These are phyloP conservation scores for Lithophane socia DNA, from an alignment of 2,888 invertebrate genomes.

Conservation along the genomic window DNA sequence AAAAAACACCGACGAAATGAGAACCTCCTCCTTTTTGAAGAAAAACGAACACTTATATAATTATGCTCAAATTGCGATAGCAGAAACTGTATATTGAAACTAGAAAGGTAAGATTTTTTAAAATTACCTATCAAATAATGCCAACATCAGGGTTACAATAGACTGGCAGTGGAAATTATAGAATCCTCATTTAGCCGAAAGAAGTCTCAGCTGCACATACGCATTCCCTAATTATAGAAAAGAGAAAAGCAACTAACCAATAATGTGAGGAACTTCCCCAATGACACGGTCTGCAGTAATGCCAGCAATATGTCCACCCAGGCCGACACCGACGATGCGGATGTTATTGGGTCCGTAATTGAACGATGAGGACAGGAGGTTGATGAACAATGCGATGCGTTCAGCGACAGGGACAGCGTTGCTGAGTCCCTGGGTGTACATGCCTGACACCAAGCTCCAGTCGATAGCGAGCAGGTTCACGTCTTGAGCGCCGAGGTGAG, in stretches of 20 bases:
- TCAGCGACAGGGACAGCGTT: conserved; percentile 80
- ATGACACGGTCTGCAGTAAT: conserved; percentile 78
- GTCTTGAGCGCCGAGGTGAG: conserved; percentile 75
- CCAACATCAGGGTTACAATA: not conserved
- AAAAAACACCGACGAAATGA: no score
- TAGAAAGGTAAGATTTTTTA: no score
- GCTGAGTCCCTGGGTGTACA: conserved; percentile 80
- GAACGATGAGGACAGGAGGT: conserved; percentile 78
- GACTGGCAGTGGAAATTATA: not conserved
- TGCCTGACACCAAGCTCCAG: conserved; percentile 78
- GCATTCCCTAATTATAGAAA: not conserved
- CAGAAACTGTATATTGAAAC: not conserved
- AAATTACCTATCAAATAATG: rapidly evolving
- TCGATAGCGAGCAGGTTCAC: conserved; percentile 85
- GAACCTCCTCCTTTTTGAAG: no score
- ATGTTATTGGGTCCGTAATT: conserved; percentile 73
- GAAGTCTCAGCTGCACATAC: not conserved
- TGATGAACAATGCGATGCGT: conserved; percentile 81
- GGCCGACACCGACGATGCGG: conserved; percentile 83
- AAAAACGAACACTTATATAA: no score
- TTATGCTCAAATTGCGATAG: not conserved
- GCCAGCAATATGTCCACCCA: conserved; percentile 86
- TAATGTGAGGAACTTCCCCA: conserved; percentile 77
- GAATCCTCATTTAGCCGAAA: not conserved
- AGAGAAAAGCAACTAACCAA: conserved; percentile 73